Evolutionary conservation across 2,113 vertebrate species (phyloP), one percentile per base, ranked within the genome.

Genomic region (Eurypyga helias): DNA sequence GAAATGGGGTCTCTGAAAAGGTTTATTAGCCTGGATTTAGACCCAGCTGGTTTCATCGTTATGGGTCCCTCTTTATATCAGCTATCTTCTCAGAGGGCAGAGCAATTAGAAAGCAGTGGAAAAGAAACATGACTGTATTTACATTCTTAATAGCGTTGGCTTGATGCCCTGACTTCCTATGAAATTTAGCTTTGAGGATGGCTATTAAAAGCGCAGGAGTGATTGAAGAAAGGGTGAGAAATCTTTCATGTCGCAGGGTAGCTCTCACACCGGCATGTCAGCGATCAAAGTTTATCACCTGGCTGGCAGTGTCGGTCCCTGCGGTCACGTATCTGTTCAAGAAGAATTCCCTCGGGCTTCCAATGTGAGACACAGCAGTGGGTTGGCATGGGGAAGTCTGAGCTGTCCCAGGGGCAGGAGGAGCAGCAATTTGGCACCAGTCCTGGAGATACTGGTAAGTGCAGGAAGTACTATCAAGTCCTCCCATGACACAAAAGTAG

Each of bases 51-150:
- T 64, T 91, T 85, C 87, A 77, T 15, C 57, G 55, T 23, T 77
- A 85, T 84, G 34, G 54, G 33, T 86, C 71, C 31, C 86, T 70
- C 83, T 60, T 83, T 71, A 45, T 34, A 83, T 83, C 58, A 90
- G 34, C 60, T 90, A 62, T 79, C 48, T 94, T 94, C 83, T 79
- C 86, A 90, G 90, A 83, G 91, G 51, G 80, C 88, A 70, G 77
- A 81, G 89, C 85, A 97, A 95, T 96, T 95, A 96, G 88, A 65
- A 70, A 86, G 60, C 81, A 82, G 45, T 95, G 61, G 84, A 89
- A 92, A 93, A 92, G 90, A 90, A 96, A 93, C 12, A 45, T 76
- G 88, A n/a, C 60, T 73, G 41, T 93, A 90, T 91, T 94, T 93
- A 87, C 64, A 80, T 78, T 90, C 73, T 75, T 96, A 94, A 95